These are phyloP conservation scores for Cololabis saira DNA, from an alignment of 2,113 vertebrate genomes.

Conservation along the genomic window DNA sequence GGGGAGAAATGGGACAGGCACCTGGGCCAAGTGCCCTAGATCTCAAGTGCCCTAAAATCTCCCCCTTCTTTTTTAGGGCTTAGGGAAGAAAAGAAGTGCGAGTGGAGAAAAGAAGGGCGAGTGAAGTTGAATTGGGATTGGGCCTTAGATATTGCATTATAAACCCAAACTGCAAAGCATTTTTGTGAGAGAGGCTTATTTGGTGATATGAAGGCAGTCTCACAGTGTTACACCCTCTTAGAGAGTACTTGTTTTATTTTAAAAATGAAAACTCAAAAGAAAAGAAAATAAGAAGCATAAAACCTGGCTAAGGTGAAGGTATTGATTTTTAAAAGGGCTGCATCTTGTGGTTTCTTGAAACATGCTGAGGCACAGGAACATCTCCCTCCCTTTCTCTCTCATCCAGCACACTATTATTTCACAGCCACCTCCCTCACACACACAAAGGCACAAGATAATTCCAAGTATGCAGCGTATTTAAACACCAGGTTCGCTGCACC, in stretches of 20 bases:
- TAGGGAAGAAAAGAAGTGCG: too few relatives aligned
- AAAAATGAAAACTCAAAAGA: background rate
- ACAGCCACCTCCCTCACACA: background rate
- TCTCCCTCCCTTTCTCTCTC: conserved; percentile 16
- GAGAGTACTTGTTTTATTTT: conserved; percentile 17
- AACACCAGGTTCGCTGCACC: conserved; percentile 21
- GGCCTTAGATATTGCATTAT: conserved; percentile 6
- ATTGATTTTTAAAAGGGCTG: conserved; percentile 71
- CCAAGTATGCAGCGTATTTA: conserved; percentile 1
- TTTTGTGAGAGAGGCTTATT: conserved; percentile 33
- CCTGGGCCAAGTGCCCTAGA: too few relatives aligned
- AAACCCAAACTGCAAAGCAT: conserved; percentile 19
- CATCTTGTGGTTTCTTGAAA: conserved; percentile 55
- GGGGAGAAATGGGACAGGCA: too few relatives aligned
- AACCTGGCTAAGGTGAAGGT: conserved; percentile 55
- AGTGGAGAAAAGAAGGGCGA: too few relatives aligned
- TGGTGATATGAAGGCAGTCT: conserved; percentile 24
- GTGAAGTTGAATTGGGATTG: too few relatives aligned
- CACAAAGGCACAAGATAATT: background rate
- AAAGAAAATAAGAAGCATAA: conserved; percentile 18
- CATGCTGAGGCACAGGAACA: conserved; percentile 55
- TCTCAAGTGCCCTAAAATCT: too few relatives aligned
- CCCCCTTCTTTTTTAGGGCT: too few relatives aligned
- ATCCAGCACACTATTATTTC: conserved; percentile 16
- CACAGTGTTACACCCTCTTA: conserved; percentile 28